Evolutionary conservation across 2,797 vertebrate species (phyloP).

Genomic region (Argya squamiceps): DNA sequence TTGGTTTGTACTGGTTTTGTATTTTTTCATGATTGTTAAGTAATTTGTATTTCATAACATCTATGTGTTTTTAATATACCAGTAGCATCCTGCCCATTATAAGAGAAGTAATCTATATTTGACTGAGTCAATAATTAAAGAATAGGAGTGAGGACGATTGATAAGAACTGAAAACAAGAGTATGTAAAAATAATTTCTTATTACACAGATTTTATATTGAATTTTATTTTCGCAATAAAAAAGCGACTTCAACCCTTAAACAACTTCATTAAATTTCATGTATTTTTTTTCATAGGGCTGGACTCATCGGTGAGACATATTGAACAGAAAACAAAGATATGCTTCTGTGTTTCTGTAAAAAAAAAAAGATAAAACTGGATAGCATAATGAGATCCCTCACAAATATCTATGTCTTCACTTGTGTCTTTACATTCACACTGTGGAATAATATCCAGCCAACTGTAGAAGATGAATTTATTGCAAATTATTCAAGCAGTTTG

Average conservation of each 20-base stretch:
- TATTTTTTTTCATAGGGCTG: not conserved
- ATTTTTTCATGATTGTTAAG: not conserved
- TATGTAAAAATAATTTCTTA: not conserved
- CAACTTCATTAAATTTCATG: not conserved
- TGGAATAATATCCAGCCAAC: constrained; percentile 17
- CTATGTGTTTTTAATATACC: not conserved
- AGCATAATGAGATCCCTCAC: not conserved
- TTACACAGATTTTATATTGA: not conserved
- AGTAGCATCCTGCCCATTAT: not conserved
- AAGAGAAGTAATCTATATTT: not conserved
- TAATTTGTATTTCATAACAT: not conserved
- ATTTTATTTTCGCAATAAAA: not conserved
- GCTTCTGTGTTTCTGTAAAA: not conserved
- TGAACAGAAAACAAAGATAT: not conserved
- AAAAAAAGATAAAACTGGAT: not conserved
- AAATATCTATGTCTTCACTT: not conserved
- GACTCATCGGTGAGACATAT: not conserved
- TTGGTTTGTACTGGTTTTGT: accelerated
- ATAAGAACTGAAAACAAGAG: not conserved
- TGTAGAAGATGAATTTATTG: constrained; percentile 25
- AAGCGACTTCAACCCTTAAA: not conserved
- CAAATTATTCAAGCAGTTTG: constrained; percentile 62
- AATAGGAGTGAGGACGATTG: not conserved
- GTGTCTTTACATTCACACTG: not conserved
- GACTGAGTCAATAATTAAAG: not conserved